These are phyloP conservation scores for Caradrina clavipalpis DNA, from an alignment of 2,888 invertebrate species.

Conservation along the genomic window DNA sequence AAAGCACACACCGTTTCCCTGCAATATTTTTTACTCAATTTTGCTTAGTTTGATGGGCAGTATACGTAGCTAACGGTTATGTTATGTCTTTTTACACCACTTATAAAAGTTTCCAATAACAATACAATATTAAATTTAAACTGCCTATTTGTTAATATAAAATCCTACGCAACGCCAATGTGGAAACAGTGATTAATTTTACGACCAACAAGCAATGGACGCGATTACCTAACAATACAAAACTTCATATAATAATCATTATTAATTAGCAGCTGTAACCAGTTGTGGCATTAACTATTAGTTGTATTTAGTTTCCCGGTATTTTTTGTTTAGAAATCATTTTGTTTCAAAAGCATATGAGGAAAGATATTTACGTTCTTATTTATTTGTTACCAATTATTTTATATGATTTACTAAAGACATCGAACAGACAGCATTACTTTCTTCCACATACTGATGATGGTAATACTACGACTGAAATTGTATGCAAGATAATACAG, in stretches of 20 bases:
- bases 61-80: too few species aligned
- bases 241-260: constrained; percentile 16
- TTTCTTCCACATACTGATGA: too few species aligned
- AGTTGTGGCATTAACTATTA: neutral
- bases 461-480: too few species aligned
- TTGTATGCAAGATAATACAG: too few species aligned
- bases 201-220: constrained; percentile 28
- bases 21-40: too few species aligned
- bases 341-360: neutral
- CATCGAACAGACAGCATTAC: too few species aligned
- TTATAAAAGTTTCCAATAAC: constrained; percentile 29
- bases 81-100: too few species aligned
- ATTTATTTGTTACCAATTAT: too few species aligned
- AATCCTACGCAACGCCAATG: constrained; percentile 46
- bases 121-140: constrained; percentile 34
- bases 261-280: neutral
- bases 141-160: constrained; percentile 31
- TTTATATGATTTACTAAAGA: too few species aligned
- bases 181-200: constrained; percentile 56
- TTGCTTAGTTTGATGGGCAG: too few species aligned
- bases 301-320: neutral
- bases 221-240: constrained; percentile 22
- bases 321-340: neutral
- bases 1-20: too few species aligned
- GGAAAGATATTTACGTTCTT: too few species aligned